Base-by-base conservation (phyloP, 1,140 invertebrate genomes). In the Melanaphis sacchari region DNA sequence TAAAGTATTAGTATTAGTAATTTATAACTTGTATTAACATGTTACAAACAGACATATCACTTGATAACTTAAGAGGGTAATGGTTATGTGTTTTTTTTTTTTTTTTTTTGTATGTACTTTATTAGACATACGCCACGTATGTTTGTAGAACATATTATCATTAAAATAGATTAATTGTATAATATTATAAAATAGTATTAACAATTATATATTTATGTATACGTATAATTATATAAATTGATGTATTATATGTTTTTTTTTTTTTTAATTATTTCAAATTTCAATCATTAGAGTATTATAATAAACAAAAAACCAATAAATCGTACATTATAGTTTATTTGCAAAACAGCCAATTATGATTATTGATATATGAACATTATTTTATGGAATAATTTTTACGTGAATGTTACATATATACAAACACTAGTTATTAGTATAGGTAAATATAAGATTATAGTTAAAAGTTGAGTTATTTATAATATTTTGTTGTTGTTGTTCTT, bases 11-110 rank as follows among this genome's bases (percentile, higher is more conserved):
- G 26, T 26, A 15, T 26, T 85, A 85, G 40, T 7, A 85, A 41
- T 26, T 85, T 43, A 43, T 85, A n/a, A 85, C 38, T 84, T 85
- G 38, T 85, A 41, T 2, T n/a, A 85, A 85, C 41, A 43, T 87
- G 84, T 43, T 43, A n/a, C 41, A 87, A 87, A 87, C 41, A 87
- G 85, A 87, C 85, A 87, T 87, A 87, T 87, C 85, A 87, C 31
- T 46, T 87, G 85, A n/a, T 87, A 87, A 87, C 85, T 31, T 87
- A 87, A 87, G 85, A 87, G 85, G 85, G 85, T 87, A 87, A 87
- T 46, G 84, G 41, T 85, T 85, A 85, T 85, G 41, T 85, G 31
- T 87, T 2, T 46, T 87, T 46, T 87, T 85, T 46, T 87, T 46
- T 87, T 85, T 41, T 46, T 87, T 87, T 87, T 84, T 40, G 7